Evolutionary conservation across 2,113 vertebrate species (phyloP).

Genomic region (Dromiciops gliroides): DNA sequence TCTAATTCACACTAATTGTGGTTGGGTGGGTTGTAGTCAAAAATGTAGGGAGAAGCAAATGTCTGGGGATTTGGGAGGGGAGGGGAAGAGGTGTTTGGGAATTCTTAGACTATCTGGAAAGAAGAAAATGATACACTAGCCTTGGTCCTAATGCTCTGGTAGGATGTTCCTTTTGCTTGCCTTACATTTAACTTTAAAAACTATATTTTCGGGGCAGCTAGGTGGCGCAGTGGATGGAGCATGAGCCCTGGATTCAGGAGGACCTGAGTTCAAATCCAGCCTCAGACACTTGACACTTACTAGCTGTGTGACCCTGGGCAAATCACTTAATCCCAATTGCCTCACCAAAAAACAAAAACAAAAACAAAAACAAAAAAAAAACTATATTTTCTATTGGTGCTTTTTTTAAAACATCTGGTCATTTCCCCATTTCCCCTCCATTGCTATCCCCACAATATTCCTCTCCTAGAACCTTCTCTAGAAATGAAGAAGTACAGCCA

Average conservation of each 20-base stretch:
- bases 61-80: background rate
- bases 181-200: background rate
- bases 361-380: no score
- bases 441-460: background rate
- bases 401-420: background rate
- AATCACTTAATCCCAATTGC: no score
- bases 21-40: background rate
- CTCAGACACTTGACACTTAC: no score
- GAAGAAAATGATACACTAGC: background rate
- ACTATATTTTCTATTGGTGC: background rate
- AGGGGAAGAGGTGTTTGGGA: background rate
- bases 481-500: background rate
- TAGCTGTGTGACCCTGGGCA: no score
- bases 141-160: constrained; percentile 8
- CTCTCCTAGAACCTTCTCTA: background rate
- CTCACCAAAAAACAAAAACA: no score
- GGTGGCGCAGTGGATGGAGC: no score
- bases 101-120: constrained; percentile 23
- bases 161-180: background rate
- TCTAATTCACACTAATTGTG: constrained; percentile 12
- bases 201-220: no score
- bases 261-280: no score
- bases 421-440: background rate
- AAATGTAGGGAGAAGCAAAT: constrained; percentile 45
- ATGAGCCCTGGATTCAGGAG: no score